Evolutionary conservation across 1,140 invertebrate genomes (phyloP).

Genomic region (Lasioglossum baleicum): DNA sequence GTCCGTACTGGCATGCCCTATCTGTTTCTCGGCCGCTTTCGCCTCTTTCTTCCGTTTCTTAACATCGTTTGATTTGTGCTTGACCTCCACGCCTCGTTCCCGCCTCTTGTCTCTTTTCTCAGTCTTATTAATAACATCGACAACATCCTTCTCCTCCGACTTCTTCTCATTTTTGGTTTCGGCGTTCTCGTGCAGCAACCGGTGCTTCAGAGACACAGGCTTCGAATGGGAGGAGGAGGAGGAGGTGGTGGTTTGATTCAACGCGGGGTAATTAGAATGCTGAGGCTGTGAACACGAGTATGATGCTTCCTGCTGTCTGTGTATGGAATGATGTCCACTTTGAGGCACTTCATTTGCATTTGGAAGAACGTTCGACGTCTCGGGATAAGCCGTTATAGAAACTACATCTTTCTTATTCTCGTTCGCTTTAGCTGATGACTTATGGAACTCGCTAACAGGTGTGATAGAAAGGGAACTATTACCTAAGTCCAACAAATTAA

Average conservation of each 20-base stretch:
- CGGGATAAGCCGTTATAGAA: conserved; percentile 73
- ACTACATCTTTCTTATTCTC: conserved; percentile 74
- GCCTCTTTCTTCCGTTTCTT: conserved; percentile 69
- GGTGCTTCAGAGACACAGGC: conserved; percentile 62
- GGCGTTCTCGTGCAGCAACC: conserved; percentile 60
- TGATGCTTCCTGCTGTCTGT: conserved; percentile 55
- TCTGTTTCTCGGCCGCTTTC: conserved; percentile 59
- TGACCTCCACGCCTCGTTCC: conserved; percentile 67
- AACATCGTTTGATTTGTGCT: conserved; percentile 67
- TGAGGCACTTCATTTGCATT: conserved; percentile 55
- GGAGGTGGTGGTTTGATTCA: conserved; percentile 20
- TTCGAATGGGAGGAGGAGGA: conserved; percentile 36
- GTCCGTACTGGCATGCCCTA: conserved; percentile 44
- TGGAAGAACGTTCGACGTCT: conserved; percentile 50
- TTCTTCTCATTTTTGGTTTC: conserved; percentile 57
- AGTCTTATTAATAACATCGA: conserved; percentile 54
- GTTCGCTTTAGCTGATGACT: conserved; percentile 53
- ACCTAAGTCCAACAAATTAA: conserved; percentile 71
- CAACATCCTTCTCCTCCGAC: conserved; percentile 49
- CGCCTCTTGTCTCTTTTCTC: conserved; percentile 69
- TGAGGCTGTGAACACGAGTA: conserved; percentile 44
- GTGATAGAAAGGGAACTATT: conserved; percentile 75
- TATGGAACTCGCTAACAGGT: conserved; percentile 74
- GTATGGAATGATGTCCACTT: conserved; percentile 57
- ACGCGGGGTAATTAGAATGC: conserved; percentile 35